Evolutionary conservation across 2,888 invertebrate genomes (phyloP), one percentile per base, ranked within the genome.

Genomic region (Bruchidius siliquastri): DNA sequence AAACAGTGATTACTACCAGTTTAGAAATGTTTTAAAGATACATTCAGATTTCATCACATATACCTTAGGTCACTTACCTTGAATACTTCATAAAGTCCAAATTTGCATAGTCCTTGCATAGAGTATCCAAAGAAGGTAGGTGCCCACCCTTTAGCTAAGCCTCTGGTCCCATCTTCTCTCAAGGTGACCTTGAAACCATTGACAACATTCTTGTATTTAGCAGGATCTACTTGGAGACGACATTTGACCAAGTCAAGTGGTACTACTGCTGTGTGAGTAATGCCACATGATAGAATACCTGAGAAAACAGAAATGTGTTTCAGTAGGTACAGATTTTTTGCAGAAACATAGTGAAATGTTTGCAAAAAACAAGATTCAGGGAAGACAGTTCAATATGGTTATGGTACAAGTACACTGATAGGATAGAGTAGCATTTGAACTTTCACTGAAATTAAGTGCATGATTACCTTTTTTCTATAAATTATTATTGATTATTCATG

Each of bases 71-170:
- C 67, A 77, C 79, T 74, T 71, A 83, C 84, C 76, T 84, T 84
- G 76, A 84, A 84, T 6, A 97, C 93, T 89, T 99, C 99, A 88
- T 99, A 99, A 75, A 99, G 92, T 80, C 99, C 99, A 87, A 99
- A 99, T 89, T 99, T 99, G 90, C 97, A 97, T 79, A 98, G 91
- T 85, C 97, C 97, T 90, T 91, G 97, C 82, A 94, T 90, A 2
- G 98, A 99, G 88, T 99, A 99, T 68, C 99, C 99, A 82, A 98
- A 92, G 88, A 96, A 94, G 68, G 99, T 99, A 74, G 99, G 99
- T 0, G 98, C 98, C 99, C 99, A 99, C 75, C 99, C 99, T 87
- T 93, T 96, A 71, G 91, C 96, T 76, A 99, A 89, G 18, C 97
- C 96, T 69, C 92, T 89, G 72, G 91, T 84, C 79, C 97, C 97